Percentiles rank a stretch among this genome's conserved stretches.
These are phyloP conservation scores for Coreius guichenoti DNA, from an alignment of 2,797 vertebrate genomes.

Conservation along the genomic window DNA sequence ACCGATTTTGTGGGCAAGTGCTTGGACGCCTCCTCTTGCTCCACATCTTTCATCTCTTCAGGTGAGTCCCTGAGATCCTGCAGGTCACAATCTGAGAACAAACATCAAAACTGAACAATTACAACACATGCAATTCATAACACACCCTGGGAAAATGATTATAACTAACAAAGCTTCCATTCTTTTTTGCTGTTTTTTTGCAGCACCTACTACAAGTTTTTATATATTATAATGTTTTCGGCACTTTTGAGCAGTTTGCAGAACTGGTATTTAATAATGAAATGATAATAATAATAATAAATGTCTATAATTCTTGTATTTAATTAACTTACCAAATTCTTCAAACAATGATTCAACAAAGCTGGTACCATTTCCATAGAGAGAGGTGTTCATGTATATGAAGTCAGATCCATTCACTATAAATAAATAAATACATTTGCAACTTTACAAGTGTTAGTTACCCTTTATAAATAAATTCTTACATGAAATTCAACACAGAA, in stretches of 20 bases:
- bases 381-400: conserved; percentile 93
- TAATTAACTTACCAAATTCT: conserved; percentile 85
- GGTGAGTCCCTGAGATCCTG: conserved; percentile 89
- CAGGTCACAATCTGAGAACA: conserved; percentile 89
- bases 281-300: neutral
- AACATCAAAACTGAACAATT: conserved; percentile 22
- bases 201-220: neutral
- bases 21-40: conserved; percentile 72
- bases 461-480: neutral
- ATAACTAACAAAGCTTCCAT: neutral
- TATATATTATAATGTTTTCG: neutral
- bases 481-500: neutral
- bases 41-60: conserved; percentile 84
- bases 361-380: conserved; percentile 94
- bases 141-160: neutral
- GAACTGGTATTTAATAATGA: neutral
- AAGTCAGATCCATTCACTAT: conserved; percentile 87
- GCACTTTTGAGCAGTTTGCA: neutral
- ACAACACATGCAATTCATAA: neutral
- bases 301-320: neutral
- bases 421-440: conserved; percentile 50
- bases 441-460: neutral
- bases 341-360: conserved; percentile 98
- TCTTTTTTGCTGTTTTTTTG: neutral
- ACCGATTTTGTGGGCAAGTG: conserved; percentile 76